Evolutionary conservation across 2,888 invertebrate species (phyloP).

Genomic region (Agonopterix alstromeriana): DNA sequence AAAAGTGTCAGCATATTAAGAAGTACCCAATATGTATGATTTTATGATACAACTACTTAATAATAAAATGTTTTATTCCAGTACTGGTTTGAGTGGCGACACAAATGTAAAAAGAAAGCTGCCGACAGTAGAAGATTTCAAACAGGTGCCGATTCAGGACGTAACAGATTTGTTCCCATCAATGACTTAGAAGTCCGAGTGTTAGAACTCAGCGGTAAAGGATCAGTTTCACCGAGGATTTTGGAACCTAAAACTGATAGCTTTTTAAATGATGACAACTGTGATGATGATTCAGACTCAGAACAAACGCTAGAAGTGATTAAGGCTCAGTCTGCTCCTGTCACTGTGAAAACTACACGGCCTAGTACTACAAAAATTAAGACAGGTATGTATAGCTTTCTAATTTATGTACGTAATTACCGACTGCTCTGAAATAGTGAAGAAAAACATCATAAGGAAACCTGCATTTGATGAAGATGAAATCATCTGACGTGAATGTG

Average conservation of each 20-base stretch:
- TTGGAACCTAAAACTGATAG: constrained; percentile 35
- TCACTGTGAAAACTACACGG: constrained; percentile 10
- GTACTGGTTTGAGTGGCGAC: constrained; percentile 68
- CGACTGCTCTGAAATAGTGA: too few relatives aligned
- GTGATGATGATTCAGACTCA: constrained; percentile 49
- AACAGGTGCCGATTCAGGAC: constrained; percentile 27
- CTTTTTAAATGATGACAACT: constrained; percentile 22
- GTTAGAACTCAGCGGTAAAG: constrained; percentile 45
- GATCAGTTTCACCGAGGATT: constrained; percentile 20
- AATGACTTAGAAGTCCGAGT: constrained; percentile 60
- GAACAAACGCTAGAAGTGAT: constrained; percentile 38
- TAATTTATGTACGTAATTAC: too few relatives aligned
- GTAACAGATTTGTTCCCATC: constrained; percentile 45
- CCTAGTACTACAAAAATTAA: constrained; percentile 2
- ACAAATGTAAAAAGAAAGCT: constrained; percentile 61
- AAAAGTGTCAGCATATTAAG: too few relatives aligned
- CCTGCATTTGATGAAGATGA: too few relatives aligned
- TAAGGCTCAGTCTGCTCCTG: constrained; percentile 19
- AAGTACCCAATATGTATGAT: too few relatives aligned
- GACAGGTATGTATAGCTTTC: background rate
- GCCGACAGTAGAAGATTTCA: constrained; percentile 41
- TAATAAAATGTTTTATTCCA: constrained; percentile 14
- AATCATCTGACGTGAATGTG: too few relatives aligned
- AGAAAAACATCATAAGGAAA: too few relatives aligned
- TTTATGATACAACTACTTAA: too few relatives aligned